These are phyloP conservation scores for Oreortyx pictus DNA, from an alignment of 2,797 vertebrate genomes.

Conservation along the genomic window DNA sequence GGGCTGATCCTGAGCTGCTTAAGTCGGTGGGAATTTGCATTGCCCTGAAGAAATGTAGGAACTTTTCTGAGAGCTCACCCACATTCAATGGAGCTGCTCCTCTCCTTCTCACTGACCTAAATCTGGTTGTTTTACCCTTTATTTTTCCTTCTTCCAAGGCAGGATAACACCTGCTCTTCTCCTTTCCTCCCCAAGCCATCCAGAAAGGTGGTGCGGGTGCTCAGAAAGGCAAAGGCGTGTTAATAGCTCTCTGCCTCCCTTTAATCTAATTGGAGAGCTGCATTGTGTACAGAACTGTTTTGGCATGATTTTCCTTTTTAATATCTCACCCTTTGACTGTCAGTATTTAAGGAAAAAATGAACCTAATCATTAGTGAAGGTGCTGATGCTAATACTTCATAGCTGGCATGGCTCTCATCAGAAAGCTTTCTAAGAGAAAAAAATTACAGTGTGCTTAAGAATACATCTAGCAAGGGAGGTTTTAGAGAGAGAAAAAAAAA, in stretches of 20 bases:
- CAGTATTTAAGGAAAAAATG: constrained; percentile 34
- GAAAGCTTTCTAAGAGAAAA: not conserved
- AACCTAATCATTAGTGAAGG: constrained; percentile 8
- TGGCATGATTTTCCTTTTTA: constrained; percentile 41
- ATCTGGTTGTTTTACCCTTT: not conserved
- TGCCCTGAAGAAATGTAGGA: not conserved
- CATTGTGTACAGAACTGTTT: constrained; percentile 40
- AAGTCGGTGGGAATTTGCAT: not conserved
- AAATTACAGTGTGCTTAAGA: too few relatives aligned
- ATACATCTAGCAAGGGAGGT: not conserved
- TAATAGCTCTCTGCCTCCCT: constrained; percentile 37
- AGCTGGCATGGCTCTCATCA: not conserved
- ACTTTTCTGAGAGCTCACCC: not conserved
- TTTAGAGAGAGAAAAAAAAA: not conserved
- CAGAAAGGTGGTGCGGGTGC: not conserved
- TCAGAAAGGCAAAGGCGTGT: constrained; percentile 41
- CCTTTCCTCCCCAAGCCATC: not conserved
- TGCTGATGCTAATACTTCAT: not conserved
- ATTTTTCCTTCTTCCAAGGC: not conserved
- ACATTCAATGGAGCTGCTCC: not conserved
- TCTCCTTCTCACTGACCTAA: not conserved
- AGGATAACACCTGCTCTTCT: not conserved
- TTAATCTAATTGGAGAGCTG: constrained; percentile 16
- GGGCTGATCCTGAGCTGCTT: not conserved
- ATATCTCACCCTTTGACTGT: constrained; percentile 13